Evolutionary conservation across 2,113 vertebrate species (phyloP), one percentile per base, ranked within the genome.

Genomic region (Ptychochromis oligacanthus): DNA sequence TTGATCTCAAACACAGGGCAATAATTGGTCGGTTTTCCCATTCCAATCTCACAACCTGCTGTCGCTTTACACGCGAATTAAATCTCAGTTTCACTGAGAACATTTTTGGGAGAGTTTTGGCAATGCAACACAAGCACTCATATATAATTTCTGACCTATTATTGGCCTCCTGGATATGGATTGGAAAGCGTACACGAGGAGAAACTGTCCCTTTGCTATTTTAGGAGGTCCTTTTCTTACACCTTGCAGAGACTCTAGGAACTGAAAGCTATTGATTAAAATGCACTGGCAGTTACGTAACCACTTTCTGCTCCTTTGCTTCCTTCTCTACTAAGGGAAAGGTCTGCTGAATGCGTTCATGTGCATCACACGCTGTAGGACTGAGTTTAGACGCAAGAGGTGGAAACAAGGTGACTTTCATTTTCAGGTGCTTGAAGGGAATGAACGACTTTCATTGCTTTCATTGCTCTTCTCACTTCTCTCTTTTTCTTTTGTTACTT

Each of bases 211-310:
- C 83, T 86, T 61, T 36, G 28, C 77, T 85, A 77, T 84, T 79
- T 88, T 90, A 80, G 75, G 74, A 87, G 31, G 52, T 34, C 28
- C 34, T 77, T 74, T 80, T 49, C 60, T 88, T 59, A 49, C 43
- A 34, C 59, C 40, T 65, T 78, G 58, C 28, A 55, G 13, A 83
- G 54, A 28, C 57, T 31, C 60, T 67, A 80, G 60, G 83, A 84
- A 81, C 20, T 7, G 36, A 83, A 43, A 12, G 52, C 40, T 58
- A 83, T 77, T 34, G 80, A 89, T 80, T 82, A 13, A 54, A 83
- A 61, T 65, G 8, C 64, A 72, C 26, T 26, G 36, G 57, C 18
- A 12, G 52, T 75, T 83, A 83, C 12, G 20, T 13, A 43, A 82
- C 86, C 12, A 43, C 36, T 31, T 12, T 77, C 14, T 61, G 79